Base-by-base conservation (phyloP, 2,797 vertebrate species). In the Falco biarmicus region DNA sequence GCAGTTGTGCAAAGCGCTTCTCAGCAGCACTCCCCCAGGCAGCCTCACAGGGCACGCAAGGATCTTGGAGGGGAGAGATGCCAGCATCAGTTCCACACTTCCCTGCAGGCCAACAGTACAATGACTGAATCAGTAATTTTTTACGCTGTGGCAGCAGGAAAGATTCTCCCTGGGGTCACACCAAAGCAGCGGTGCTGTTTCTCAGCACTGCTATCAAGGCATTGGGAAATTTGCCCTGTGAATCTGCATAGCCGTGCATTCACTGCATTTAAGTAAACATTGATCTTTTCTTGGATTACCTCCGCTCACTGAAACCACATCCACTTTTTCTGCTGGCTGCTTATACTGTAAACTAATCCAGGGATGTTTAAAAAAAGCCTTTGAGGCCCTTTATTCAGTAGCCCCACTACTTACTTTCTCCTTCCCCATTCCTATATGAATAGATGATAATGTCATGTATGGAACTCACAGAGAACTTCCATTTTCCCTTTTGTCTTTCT, bases 271-370 rank as follows among this genome's bases (percentile, higher is more conserved):
- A 68, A 65, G 83, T 94, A 93, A 94, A 89, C 39, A 84, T 28
- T 71, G 15, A 21, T 68, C 32, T 91, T 88, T 78, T 63, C 74
- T 63, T 69, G 74, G 48, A 76, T 76, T 86, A 84, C 12, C 16
- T 59, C 34, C 81, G 34, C 18, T 95, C 37, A 37, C 41, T 68
- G 84, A 95, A 97, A 94, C 89, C 87, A 95, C 90, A 90, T 94
- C 70, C 64, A 86, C 57, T 80, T 89, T 92, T 91, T 86, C 17
- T 76, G 54, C 50, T 61, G 50, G 39, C 71, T 95, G 82, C 29
- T 91, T 82, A 53, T 53, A 50, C 47, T 89, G 31, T 73, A 84
- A 95, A 87, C 39, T 87, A 80, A 76, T 17, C 10, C 11, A 14
- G 43, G 41, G 13, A 69, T 48, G 24, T 85, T 79, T 54, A 26